Percentiles rank a stretch among this genome's conserved stretches.
phyloP scores from a whole-genome alignment of 1,140 invertebrate genomes.

The Dinoponera quadriceps region DNA sequence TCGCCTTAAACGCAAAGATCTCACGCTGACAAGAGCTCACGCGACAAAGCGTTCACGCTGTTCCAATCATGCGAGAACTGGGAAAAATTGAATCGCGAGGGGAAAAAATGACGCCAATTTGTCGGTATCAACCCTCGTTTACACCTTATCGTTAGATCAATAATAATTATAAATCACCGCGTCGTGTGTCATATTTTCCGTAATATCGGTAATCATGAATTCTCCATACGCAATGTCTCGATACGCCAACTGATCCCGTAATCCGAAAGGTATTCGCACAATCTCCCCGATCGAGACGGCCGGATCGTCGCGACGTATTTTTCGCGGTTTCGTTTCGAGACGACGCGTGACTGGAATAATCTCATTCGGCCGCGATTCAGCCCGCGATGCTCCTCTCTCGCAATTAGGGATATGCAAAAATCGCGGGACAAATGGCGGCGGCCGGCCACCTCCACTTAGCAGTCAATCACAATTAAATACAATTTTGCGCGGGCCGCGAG shows the following conservation, averaged over 20 bases:
- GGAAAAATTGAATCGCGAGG: slow-evolving; percentile 1
- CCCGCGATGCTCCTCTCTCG: slow-evolving; percentile 59
- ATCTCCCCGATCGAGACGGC: slow-evolving; percentile 21
- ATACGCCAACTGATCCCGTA: not conserved
- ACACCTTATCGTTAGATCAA: slow-evolving; percentile 12
- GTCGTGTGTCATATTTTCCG: too few relatives aligned
- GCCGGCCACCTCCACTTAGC: slow-evolving; percentile 80
- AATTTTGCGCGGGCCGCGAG: slow-evolving; percentile 81
- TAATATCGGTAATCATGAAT: not conserved
- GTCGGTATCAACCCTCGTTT: slow-evolving; percentile 20
- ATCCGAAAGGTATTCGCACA: slow-evolving; percentile 10
- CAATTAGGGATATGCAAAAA: slow-evolving; percentile 81
- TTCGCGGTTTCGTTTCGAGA: slow-evolving; percentile 5
- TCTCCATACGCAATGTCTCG: not conserved
- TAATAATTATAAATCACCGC: slow-evolving; percentile 8
- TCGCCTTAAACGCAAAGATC: slow-evolving; percentile 30
- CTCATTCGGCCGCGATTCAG: slow-evolving; percentile 61
- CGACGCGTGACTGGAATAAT: slow-evolving; percentile 57
- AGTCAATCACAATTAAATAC: slow-evolving; percentile 86
- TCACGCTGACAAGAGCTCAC: not conserved
- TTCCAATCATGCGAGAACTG: not conserved
- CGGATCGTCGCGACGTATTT: slow-evolving; percentile 4
- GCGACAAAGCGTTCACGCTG: not conserved
- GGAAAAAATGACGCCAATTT: not conserved
- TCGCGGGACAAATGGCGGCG: slow-evolving; percentile 77